phyloP scores from a whole-genome alignment of 2,888 invertebrate species.

The Clitarchus hookeri region DNA sequence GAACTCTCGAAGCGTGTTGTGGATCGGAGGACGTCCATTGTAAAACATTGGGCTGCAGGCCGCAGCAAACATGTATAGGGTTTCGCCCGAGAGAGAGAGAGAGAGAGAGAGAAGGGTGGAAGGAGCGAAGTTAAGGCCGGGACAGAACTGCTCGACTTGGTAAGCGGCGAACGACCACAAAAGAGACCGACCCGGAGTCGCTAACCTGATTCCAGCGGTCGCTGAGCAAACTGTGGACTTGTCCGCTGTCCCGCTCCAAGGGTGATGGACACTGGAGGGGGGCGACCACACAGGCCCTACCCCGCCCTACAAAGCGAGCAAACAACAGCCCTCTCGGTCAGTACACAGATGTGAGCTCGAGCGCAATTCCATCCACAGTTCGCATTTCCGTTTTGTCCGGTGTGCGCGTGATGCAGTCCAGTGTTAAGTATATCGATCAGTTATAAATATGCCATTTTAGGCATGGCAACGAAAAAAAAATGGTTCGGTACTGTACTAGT shows the following conservation, averaged over 20 bases:
- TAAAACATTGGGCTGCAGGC: too few species aligned
- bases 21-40: too few species aligned
- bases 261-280: neutral
- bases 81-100: too few species aligned
- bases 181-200: neutral
- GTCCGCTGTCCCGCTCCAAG: neutral
- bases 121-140: neutral
- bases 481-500: too few species aligned
- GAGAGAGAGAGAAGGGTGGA: neutral
- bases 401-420: neutral
- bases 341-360: neutral
- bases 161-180: neutral
- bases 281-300: neutral
- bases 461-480: too few species aligned
- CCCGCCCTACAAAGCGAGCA: neutral
- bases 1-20: too few species aligned
- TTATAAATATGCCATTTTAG: too few species aligned
- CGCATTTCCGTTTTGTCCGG: neutral
- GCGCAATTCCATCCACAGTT: too few species aligned
- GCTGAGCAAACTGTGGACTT: neutral
- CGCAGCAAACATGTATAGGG: too few species aligned
- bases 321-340: neutral
- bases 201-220: constrained; percentile 14
- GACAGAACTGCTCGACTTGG: constrained; percentile 7
- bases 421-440: too few species aligned